Evolutionary conservation across 1,140 invertebrate species (phyloP).

Genomic region (Hirudo medicinalis): DNA sequence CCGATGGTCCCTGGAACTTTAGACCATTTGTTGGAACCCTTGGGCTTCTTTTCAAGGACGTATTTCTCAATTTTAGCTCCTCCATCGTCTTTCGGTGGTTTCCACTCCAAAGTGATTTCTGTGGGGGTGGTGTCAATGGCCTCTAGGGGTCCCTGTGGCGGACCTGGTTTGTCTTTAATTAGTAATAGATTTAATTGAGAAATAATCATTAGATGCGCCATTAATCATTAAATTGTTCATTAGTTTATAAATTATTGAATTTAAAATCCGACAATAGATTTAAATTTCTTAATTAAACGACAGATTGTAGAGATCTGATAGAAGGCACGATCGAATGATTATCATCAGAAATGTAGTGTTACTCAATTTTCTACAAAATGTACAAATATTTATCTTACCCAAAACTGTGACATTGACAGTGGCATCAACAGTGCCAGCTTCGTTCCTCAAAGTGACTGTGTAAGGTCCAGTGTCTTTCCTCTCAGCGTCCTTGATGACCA

Average conservation of each 20-base stretch:
- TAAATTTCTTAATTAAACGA: background rate
- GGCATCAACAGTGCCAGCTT: slow-evolving; percentile 82
- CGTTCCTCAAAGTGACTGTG: slow-evolving; percentile 79
- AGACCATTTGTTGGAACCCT: slow-evolving; percentile 50
- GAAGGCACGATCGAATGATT: background rate
- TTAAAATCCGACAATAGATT: background rate
- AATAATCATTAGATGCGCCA: too few relatives aligned
- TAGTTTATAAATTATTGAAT: too few relatives aligned
- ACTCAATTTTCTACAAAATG: background rate
- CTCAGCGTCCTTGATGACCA: slow-evolving; percentile 81
- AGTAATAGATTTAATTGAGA: background rate
- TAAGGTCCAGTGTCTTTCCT: slow-evolving; percentile 80
- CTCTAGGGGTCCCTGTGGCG: slow-evolving; percentile 62
- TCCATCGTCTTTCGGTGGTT: slow-evolving; percentile 69
- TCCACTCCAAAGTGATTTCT: slow-evolving; percentile 85
- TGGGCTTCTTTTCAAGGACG: slow-evolving; percentile 71
- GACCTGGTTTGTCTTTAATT: slow-evolving; percentile 63
- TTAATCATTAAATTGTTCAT: too few relatives aligned
- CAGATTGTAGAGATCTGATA: too few relatives aligned
- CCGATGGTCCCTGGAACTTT: slow-evolving; percentile 25
- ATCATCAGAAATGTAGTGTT: background rate
- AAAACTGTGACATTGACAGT: slow-evolving; percentile 84
- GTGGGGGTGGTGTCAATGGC: slow-evolving; percentile 90
- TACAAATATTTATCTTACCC: slow-evolving; percentile 35
- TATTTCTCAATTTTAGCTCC: slow-evolving; percentile 91